Percentiles rank a stretch among this genome's conserved stretches.
Evolutionary conservation across 2,113 vertebrate species (phyloP).

Genomic region (Fregetta grallaria): DNA sequence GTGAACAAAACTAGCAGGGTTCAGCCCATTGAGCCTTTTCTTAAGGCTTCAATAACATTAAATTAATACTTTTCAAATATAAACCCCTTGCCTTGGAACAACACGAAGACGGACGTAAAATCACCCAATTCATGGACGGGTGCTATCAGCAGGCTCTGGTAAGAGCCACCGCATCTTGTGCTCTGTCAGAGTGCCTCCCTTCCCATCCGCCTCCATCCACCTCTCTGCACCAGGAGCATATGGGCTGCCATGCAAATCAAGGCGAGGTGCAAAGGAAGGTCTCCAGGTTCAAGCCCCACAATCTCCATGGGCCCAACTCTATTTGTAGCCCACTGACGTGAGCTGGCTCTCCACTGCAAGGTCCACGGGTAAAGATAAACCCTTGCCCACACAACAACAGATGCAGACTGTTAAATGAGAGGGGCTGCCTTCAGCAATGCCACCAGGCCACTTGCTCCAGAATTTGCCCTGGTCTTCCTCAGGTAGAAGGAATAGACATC

Average conservation of each 20-base stretch:
- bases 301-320: background rate
- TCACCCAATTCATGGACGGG: accelerated
- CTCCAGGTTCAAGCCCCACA: accelerated
- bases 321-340: background rate
- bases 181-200: background rate
- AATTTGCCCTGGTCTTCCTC: background rate
- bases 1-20: background rate
- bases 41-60: background rate
- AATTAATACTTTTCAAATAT: background rate
- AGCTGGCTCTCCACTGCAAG: background rate
- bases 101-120: background rate
- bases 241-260: background rate
- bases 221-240: background rate
- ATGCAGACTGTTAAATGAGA: background rate
- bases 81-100: background rate
- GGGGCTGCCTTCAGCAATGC: background rate
- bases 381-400: background rate
- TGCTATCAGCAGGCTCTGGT: background rate
- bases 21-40: background rate
- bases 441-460: background rate
- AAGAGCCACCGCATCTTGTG: background rate
- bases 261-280: background rate
- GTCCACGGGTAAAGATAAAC: background rate
- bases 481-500: background rate
- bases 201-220: accelerated